Evolutionary conservation across 2,797 vertebrate species (phyloP), one percentile per base, ranked within the genome.

Genomic region (Leucoraja ocellata): DNA sequence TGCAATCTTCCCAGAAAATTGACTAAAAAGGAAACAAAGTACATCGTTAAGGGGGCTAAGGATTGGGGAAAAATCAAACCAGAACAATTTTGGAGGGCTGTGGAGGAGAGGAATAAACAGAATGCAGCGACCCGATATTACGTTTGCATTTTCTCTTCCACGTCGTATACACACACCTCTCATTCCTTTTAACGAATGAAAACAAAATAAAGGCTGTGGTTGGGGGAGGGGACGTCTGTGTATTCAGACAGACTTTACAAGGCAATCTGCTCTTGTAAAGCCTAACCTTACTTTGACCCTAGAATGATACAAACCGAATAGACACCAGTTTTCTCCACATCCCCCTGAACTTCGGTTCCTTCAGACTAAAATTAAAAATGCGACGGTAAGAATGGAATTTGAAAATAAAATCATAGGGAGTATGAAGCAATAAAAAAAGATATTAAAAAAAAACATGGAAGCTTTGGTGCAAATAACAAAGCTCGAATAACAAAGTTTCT

Each of bases 201-300:
- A 68, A 88, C 84, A 88, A 88, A 88, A 63, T 63, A 63, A 88
- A 28, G 80, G 54, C 80, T 94, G 80, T 2, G 14, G n/a, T 83
- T 93, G 6, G 8, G 46, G 73, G 36, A 23, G 21, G 10, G 13
- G 36, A 76, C 61, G 91, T 77, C 94, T 93, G 94, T 10, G 88
- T 76, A 39, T 46, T 76, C 61, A 77, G 94, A 93, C 94, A 61
- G 65, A 25, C 88, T 93, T 93, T 93, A 94, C 94, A 73, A 14
- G 93, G 68, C 93, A 93, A 93, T 94, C 93, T 80, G 74, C 11
- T 76, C 81, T 71, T 86, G 93, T 93, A 54, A 86, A 93, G 81
- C 91, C n/a, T 94, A 93, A 95, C 95, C 94, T 94, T 32, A 68
- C 65, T 25, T 76, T 94, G 94, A 94, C 94, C 95, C 93, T 61